Base-by-base conservation (phyloP, 2,797 vertebrate species). In the Parauchenoglanis punctatus region DNA sequence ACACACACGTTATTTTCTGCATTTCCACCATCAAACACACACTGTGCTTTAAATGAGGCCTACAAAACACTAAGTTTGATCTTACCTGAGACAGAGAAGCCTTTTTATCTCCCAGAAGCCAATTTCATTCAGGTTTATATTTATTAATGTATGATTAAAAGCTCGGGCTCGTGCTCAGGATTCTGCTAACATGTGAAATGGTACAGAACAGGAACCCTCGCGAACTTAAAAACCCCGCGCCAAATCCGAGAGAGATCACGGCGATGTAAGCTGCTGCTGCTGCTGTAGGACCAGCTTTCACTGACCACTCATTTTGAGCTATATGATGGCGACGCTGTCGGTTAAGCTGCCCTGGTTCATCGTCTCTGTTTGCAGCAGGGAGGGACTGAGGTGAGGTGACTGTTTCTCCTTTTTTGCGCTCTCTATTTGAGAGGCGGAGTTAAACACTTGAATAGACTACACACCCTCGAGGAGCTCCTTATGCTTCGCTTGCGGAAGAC, bases 341-440 rank as follows among this genome's bases (percentile, higher is more conserved):
- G 44, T 70, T 59, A 58, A 67, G 52, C 52, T 81, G 81, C 88
- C 70, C 68, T 83, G 86, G 72, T 87, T 90, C 80, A 72, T 89
- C 77, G 89, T 89, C 73, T 90, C 88, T 58, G 81, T 73, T 85
- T 94, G 95, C 93, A 81, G 83, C 65, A 75, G 68, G 93, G 63
- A 83, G 95, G 95, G 93, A 94, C 92, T 95, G 95, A 96, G 95
- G 61, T 80, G 75, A 80, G 95, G 93, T 13, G 94, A 95, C 94
- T 94, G 95, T 95, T 93, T 94, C 93, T 94, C 94, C 93, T 90
- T 88, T 94, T 91, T 92, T 86, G 92, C 84, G 81, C 85, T 90
- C 90, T 92, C 91, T 87, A 94, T 95, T 93, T 95, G 93, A 92
- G 94, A 97, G 97, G 97, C 97, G 97, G 97, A 97, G 97, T 97